A percentile compares a stretch with the other conserved stretches of the same genome.
These are phyloP conservation scores for Octomys mimax DNA, from an alignment of 2,797 vertebrate species.

Conservation along the genomic window DNA sequence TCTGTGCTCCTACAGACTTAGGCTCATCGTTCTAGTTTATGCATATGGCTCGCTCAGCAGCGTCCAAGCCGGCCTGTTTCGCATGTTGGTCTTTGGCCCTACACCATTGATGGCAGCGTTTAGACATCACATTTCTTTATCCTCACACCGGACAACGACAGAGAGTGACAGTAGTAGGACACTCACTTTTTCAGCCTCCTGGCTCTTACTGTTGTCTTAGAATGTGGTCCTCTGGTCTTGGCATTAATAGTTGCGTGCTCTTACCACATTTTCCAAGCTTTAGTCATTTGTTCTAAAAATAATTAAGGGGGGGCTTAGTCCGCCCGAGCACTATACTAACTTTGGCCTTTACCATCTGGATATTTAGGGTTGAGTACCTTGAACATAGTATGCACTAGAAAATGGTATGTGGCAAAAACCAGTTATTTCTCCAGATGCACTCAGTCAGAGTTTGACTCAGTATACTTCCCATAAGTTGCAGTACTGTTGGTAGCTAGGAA, in stretches of 20 bases:
- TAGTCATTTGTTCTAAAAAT: constrained; percentile 9
- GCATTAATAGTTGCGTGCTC: not conserved
- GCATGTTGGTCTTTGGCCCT: constrained; percentile 9
- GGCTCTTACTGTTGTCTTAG: not conserved
- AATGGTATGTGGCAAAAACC: not conserved
- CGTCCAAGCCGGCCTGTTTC: constrained; percentile 48
- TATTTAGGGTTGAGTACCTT: not conserved
- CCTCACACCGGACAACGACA: not conserved
- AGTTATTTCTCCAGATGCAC: not conserved
- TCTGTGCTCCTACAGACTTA: not conserved
- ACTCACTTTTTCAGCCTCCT: not conserved
- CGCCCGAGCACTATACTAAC: not conserved
- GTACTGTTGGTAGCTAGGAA: not conserved
- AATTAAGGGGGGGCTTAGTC: not conserved
- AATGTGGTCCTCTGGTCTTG: not conserved
- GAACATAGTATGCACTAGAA: not conserved
- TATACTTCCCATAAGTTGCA: constrained; percentile 16
- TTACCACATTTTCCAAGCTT: not conserved
- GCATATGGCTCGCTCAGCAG: not conserved
- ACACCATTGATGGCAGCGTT: not conserved
- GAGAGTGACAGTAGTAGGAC: not conserved
- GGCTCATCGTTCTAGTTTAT: constrained; percentile 30
- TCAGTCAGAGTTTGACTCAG: not conserved
- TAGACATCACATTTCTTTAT: not conserved
- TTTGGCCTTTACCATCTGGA: not conserved